These are phyloP conservation scores for Etheostoma perlongum DNA, from an alignment of 2,797 vertebrate genomes.

Conservation along the genomic window DNA sequence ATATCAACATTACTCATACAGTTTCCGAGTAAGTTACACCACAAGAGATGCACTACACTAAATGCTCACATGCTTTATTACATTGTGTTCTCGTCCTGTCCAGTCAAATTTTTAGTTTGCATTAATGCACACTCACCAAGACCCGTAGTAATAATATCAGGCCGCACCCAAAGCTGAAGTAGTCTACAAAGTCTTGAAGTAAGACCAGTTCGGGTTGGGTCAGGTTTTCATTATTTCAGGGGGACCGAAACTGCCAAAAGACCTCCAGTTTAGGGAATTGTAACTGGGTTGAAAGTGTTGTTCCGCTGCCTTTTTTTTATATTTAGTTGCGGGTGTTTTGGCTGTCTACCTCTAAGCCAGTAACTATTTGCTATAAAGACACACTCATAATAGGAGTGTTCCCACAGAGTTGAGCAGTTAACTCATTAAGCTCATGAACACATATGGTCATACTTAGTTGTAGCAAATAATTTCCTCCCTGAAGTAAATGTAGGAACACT, in stretches of 20 bases:
- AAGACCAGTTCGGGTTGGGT: conserved; percentile 11
- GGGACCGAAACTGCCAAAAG: conserved; percentile 9
- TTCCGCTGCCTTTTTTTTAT: conserved; percentile 30
- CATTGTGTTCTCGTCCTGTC: conserved; percentile 5
- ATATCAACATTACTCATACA: neutral
- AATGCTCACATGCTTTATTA: neutral
- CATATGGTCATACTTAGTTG: conserved; percentile 60
- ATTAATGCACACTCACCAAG: conserved; percentile 11
- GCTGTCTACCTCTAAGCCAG: conserved; percentile 41
- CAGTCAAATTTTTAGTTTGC: conserved; percentile 17
- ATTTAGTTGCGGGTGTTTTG: conserved; percentile 50
- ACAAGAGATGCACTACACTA: neutral
- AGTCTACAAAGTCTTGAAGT: conserved; percentile 37
- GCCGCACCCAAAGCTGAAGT: conserved; percentile 14
- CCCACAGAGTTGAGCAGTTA: conserved; percentile 59
- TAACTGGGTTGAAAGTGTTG: conserved; percentile 27
- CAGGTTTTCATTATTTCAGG: conserved; percentile 14
- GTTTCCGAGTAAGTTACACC: neutral
- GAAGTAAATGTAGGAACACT: conserved; percentile 49
- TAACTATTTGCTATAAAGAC: conserved; percentile 52
- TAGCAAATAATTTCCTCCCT: conserved; percentile 49
- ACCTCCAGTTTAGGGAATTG: conserved; percentile 23
- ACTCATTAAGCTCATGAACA: conserved; percentile 63
- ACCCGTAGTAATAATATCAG: conserved; percentile 29
- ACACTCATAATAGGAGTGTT: conserved; percentile 42